Conservation (phyloP, 2,113 vertebrate species). For the Chrysemys picta region DNA sequence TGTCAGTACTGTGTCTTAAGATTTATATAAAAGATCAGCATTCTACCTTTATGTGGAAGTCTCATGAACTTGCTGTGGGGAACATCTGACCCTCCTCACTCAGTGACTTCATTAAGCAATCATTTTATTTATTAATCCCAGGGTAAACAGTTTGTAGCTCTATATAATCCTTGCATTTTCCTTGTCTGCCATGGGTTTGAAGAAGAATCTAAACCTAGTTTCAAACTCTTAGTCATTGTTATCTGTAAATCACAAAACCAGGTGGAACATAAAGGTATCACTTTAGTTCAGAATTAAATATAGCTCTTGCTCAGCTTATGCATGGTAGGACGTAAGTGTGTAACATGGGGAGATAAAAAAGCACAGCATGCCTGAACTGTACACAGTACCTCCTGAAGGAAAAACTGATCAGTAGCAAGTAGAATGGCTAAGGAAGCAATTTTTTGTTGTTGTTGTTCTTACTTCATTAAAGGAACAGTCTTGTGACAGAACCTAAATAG, state of each 20-base stretch:
- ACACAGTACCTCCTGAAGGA: background rate
- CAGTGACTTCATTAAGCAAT: background rate
- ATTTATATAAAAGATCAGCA: slow-evolving; percentile 7
- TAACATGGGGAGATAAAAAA: background rate
- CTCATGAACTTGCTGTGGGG: background rate
- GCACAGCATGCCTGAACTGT: background rate
- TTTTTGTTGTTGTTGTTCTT: background rate
- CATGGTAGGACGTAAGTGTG: rapidly evolving
- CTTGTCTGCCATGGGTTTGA: background rate
- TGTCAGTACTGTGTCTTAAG: background rate
- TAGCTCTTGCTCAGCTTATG: background rate
- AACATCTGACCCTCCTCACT: background rate
- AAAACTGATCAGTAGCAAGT: background rate
- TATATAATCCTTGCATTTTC: background rate
- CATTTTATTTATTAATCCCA: background rate
- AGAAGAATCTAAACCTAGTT: background rate
- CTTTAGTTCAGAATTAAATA: background rate
- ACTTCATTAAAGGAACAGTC: background rate
- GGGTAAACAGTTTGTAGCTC: background rate
- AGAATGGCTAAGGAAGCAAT: background rate
- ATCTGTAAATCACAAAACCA: background rate
- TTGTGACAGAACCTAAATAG: background rate
- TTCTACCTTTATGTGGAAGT: background rate
- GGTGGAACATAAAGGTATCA: background rate
- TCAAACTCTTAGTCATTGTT: background rate